Percentiles rank a stretch among this genome's conserved stretches.
Conservation (phyloP, 2,888 invertebrate genomes). For the Linnaemya vulpina region DNA sequence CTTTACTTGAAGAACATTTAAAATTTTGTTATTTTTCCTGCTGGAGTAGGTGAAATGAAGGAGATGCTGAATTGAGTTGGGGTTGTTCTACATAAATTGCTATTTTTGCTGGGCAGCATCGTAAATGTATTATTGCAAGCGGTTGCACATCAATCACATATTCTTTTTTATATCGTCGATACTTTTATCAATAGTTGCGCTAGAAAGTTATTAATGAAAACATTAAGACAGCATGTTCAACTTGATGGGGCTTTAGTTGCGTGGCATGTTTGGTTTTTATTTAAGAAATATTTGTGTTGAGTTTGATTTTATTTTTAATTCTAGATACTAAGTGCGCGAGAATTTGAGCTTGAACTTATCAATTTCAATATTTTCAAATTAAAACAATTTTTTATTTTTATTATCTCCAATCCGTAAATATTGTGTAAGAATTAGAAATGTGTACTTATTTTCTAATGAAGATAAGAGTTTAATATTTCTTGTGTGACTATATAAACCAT, state of each 20-base stretch:
- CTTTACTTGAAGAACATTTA: conserved; percentile 39
- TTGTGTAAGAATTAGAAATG: too few species aligned
- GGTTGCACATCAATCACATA: conserved; percentile 45
- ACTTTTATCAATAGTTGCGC: not conserved
- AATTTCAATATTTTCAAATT: too few species aligned
- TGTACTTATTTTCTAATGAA: too few species aligned
- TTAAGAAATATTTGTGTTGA: too few species aligned
- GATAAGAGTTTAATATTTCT: too few species aligned
- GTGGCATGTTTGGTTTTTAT: conserved; percentile 2
- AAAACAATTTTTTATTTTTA: too few species aligned
- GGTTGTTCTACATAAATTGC: conserved; percentile 55
- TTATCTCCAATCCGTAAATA: too few species aligned
- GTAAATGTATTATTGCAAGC: conserved; percentile 38
- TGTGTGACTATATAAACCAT: too few species aligned
- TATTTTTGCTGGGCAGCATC: not conserved
- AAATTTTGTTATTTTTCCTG: not conserved
- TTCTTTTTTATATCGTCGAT: not conserved
- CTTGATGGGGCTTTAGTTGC: not conserved
- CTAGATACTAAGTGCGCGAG: too few species aligned
- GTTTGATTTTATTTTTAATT: too few species aligned
- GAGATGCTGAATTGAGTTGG: conserved; percentile 32
- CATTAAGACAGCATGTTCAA: not conserved
- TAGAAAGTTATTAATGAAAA: not conserved
- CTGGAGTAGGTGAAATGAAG: not conserved
- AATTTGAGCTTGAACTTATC: too few species aligned